Base-by-base conservation (phyloP, 2,888 invertebrate genomes). In the Microctonus brassicae region DNA sequence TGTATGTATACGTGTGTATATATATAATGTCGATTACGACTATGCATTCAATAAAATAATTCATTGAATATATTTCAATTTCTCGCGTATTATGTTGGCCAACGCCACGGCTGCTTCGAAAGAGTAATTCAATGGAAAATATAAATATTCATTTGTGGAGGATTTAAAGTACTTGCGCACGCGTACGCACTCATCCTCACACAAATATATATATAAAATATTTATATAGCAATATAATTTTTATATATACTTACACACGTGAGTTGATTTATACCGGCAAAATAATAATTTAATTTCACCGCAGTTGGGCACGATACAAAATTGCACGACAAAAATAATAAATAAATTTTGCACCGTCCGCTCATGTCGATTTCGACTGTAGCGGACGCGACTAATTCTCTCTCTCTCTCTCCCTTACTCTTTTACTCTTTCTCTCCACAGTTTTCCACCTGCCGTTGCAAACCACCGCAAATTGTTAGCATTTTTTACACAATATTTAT, bases 221-320 rank as follows among this genome's bases (percentile, higher is more conserved):
- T 69, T n/a, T n/a, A n/a, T n/a, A n/a, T n/a, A n/a, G n/a, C n/a
- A n/a, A n/a, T n/a, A n/a, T n/a, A n/a, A n/a, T n/a, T 62, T 62
- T 66, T 64, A 73, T 65, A 69, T 69, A 68, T 75, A 70, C 70
- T 70, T 68, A 69, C 67, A 63, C 73, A 73, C 68, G 66, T 47
- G 68, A 69, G 61, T 71, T 86, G 86, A 87, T 86, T 87, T 87
- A 86, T 86, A 83, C 79, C 81, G 81, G 84, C 81, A 82, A 87
- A 87, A 87, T 86, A 87, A 87, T 87, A 87, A 87, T 87, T 86
- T 87, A 87, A 87, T 87, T 87, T 86, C 84, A 82, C 83, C 86
- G 83, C 85, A 82, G 82, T 84, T 82, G 84, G 81, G 82, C 83
- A 82, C 84, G 83, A 83, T 84, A 84, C 85, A 83, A 86, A 86